These are phyloP conservation scores for Gastrophryne carolinensis DNA, from an alignment of 2,797 vertebrate species.

Conservation along the genomic window DNA sequence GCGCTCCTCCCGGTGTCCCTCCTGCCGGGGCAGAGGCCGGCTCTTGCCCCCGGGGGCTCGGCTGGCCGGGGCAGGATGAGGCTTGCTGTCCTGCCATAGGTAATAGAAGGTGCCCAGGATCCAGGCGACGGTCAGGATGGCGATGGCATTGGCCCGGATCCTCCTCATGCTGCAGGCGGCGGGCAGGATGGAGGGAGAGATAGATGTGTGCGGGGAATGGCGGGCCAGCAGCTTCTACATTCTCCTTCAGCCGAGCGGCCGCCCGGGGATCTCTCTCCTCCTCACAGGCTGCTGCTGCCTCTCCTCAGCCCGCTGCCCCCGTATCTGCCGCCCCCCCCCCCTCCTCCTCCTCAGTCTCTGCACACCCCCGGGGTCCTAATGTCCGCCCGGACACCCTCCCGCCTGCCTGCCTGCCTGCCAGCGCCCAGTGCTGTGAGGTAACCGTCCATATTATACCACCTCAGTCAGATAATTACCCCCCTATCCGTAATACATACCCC, in stretches of 20 bases:
- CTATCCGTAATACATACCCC: too few species aligned
- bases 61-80: constrained; percentile 75
- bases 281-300: constrained; percentile 10
- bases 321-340: constrained; percentile 16
- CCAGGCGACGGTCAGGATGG: constrained; percentile 95
- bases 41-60: constrained; percentile 61
- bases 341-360: constrained; percentile 20
- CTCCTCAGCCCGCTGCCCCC: constrained; percentile 39
- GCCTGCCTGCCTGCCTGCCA: too few species aligned
- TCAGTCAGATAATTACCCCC: too few species aligned
- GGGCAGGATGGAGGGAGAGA: constrained; percentile 58
- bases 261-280: constrained; percentile 10
- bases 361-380: constrained; percentile 69
- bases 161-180: constrained; percentile 91
- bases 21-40: constrained; percentile 73
- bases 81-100: constrained; percentile 98
- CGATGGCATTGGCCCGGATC: constrained; percentile 97
- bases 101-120: constrained; percentile 98
- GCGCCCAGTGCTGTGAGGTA: too few species aligned
- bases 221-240: constrained; percentile 17
- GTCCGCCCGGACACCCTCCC: constrained; percentile 56
- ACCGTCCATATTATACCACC: too few species aligned
- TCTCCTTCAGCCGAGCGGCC: background rate
- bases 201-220: constrained; percentile 36
- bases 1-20: constrained; percentile 85